Percentiles rank a stretch among this genome's conserved stretches.
phyloP scores from a whole-genome alignment of 2,797 vertebrate species.

The Taeniopygia guttata region DNA sequence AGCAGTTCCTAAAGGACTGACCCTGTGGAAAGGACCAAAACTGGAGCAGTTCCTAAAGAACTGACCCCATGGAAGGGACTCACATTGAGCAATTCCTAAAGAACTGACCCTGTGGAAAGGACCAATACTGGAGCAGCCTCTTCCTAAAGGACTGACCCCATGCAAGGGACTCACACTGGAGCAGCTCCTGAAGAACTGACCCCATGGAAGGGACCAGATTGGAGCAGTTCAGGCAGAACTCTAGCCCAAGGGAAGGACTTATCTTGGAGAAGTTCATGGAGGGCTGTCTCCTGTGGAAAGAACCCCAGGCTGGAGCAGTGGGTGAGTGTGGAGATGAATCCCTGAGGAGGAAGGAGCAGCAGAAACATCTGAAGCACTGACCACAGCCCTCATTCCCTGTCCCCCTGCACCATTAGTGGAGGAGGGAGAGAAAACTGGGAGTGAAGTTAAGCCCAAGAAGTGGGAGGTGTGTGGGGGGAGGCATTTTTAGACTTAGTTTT shows the following conservation, averaged over 20 bases:
- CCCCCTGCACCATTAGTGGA: background rate
- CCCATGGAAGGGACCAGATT: background rate
- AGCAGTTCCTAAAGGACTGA: background rate
- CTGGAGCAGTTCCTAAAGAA: background rate
- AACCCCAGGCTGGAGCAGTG: background rate
- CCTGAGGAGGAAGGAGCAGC: background rate
- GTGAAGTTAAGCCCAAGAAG: background rate
- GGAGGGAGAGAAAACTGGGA: background rate
- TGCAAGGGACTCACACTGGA: no score
- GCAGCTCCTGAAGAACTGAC: fast-evolving
- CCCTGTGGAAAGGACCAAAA: no score
- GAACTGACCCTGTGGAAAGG: background rate
- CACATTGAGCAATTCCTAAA: background rate
- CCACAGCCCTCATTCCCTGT: background rate
- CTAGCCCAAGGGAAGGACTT: background rate
- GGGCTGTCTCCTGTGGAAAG: background rate
- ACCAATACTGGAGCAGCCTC: no score
- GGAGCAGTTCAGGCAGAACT: background rate
- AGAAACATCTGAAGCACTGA: background rate
- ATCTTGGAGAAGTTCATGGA: background rate
- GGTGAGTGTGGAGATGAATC: background rate
- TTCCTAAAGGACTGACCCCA: background rate
- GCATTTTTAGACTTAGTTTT: background rate
- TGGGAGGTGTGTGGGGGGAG: background rate
- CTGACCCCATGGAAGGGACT: background rate